Percentiles rank a stretch among this genome's conserved stretches.
Evolutionary conservation across 2,797 vertebrate species (phyloP).

Genomic region (Chromobotia macracanthus): DNA sequence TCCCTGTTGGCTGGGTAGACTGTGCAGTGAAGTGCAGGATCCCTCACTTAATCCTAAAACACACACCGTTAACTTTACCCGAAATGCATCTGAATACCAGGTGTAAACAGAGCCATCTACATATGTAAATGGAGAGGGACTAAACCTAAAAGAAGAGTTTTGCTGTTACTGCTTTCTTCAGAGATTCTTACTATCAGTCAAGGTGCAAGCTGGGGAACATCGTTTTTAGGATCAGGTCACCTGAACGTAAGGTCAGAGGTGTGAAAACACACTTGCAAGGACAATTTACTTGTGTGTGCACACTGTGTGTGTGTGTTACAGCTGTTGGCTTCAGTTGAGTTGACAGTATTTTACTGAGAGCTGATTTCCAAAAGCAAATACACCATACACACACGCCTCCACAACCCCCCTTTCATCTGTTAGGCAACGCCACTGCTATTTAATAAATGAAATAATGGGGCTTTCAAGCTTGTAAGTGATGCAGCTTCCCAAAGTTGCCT

Average conservation of each 20-base stretch:
- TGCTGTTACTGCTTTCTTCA: constrained; percentile 26
- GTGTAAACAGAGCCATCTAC: too few species aligned
- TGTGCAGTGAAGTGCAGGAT: too few species aligned
- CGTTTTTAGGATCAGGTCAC: constrained; percentile 27
- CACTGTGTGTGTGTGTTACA: constrained; percentile 60
- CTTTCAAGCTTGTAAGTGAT: constrained; percentile 65
- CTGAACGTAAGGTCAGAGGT: not conserved
- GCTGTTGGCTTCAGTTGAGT: constrained; percentile 72
- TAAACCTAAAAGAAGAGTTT: too few species aligned
- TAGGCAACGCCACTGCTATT: not conserved
- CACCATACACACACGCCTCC: not conserved
- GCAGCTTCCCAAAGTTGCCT: constrained; percentile 72
- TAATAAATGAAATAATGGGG: constrained; percentile 40
- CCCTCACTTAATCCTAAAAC: not conserved
- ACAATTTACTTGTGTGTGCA: constrained; percentile 51
- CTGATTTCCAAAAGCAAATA: constrained; percentile 36
- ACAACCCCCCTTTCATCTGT: not conserved
- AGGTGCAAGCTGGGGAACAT: constrained; percentile 38
- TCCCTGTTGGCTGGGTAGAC: too few species aligned
- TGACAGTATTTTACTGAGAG: constrained; percentile 37
- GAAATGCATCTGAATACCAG: not conserved
- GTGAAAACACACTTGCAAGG: constrained; percentile 35
- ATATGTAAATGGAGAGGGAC: too few species aligned
- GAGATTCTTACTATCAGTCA: not conserved
- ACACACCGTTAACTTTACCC: not conserved